Evolutionary conservation across 2,888 invertebrate genomes (phyloP).

Genomic region (Thymelicus lineola): DNA sequence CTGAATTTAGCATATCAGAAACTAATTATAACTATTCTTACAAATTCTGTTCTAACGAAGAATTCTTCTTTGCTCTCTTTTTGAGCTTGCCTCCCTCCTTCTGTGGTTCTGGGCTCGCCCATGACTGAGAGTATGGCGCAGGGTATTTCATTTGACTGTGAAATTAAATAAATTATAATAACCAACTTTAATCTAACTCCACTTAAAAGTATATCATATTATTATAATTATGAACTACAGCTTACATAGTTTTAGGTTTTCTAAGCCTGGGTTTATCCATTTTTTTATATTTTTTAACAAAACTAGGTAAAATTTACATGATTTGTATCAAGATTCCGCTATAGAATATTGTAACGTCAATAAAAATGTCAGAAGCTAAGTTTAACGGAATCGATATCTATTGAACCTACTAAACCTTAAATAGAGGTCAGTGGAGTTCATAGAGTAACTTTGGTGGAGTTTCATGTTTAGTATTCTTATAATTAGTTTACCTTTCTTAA

Average conservation of each 20-base stretch:
- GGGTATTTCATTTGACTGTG: conserved; percentile 43
- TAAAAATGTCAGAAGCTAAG: not conserved
- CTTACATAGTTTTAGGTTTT: conserved; percentile 16
- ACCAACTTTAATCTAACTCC: too few relatives aligned
- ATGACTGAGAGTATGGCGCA: conserved; percentile 42
- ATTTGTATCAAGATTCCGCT: not conserved
- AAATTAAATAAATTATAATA: too few relatives aligned
- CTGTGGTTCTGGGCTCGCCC: conserved; percentile 23
- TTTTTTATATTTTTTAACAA: not conserved
- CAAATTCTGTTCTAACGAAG: conserved; percentile 10
- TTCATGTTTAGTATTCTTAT: too few relatives aligned
- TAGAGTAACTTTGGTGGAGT: too few relatives aligned
- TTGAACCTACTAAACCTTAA: too few relatives aligned
- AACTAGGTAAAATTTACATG: conserved; percentile 20
- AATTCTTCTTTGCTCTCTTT: conserved; percentile 15
- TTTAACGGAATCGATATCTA: too few relatives aligned
- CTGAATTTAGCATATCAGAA: too few relatives aligned
- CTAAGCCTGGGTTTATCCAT: conserved; percentile 10
- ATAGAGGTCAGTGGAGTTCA: too few relatives aligned
- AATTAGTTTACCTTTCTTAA: too few relatives aligned
- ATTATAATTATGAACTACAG: conserved; percentile 5
- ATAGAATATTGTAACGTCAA: not conserved
- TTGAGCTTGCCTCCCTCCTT: conserved; percentile 5
- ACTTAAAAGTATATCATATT: not conserved
- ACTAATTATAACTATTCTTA: conserved; percentile 5